Base-by-base conservation (phyloP, 2,797 vertebrate genomes). In the Sebastes iracundus region DNA sequence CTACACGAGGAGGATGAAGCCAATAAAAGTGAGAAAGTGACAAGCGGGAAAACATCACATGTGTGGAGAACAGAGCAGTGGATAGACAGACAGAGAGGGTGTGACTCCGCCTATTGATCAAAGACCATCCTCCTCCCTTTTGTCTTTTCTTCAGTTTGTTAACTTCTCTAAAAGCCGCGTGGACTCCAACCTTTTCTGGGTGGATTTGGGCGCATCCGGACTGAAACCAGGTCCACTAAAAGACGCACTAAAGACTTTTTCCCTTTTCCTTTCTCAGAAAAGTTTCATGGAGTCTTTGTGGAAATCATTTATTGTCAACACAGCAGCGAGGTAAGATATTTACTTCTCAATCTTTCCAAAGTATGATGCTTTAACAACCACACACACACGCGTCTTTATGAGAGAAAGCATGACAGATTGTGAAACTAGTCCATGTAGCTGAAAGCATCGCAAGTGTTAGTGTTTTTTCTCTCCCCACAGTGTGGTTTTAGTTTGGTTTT, bases 41-140 rank as follows among this genome's bases (percentile, higher is more conserved):
- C 27, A 82, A 81, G 72, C 70, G 78, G 71, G 73, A 83, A 80
- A 85, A 86, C 49, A 77, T 86, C 76, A 72, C 81, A 82, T 80
- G 85, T 71, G 84, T 20, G 65, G 82, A 85, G 81, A 87, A 77
- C 79, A 64, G 18, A 79, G 85, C 77, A 5, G 28, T 42, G 81
- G 75, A 80, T 28, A 56, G 81, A 74, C 80, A 65, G 68, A 38
- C 13, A 38, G 35, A 38, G 13, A 72, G 81, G 76, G 80, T 75
- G 79, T 90, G 91, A 93, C 94, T 91, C 94, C 94, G 93, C 94
- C 94, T 94, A 90, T 92, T 88, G 93, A 93, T 94, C 93, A 92
- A 86, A 93, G 92, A 89, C 90, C 92, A 89, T 92, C 93, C 94
- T 93, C 91, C 88, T 88, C 80, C 79, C 87, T 90, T 91, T 92